Base-by-base conservation (phyloP, 1,140 invertebrate species). In the Hylaeus volcanicus region DNA sequence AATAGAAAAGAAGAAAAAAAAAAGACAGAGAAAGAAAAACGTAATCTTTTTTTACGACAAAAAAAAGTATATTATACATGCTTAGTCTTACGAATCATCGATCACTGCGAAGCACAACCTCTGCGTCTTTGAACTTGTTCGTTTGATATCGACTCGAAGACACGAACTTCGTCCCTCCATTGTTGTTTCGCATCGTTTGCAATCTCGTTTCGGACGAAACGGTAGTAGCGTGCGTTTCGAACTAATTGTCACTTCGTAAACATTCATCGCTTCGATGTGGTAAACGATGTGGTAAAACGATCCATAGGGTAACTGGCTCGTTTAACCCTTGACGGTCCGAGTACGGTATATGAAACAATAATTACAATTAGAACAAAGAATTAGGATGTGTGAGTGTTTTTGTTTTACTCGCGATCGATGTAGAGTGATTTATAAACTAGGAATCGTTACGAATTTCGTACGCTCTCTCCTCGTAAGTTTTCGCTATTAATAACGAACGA, bases 121-220 rank as follows among this genome's bases (percentile, higher is more conserved):
- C 12, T 1, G 37, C 43, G 11, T 39, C 9, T 43, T 55, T 48
- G 61, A 41, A n/a, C 51, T 26, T 41, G 3, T 63, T 71, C 45
- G 68, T 71, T 78, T 53, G 37, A 15, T 37, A 48, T 39, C 11
- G 53, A 55, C 8, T 51, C 41, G 8, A 63, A 60, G 8, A 63
- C 14, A 15, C 51, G 37, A 63, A 39, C 9, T 1, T 56, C 6
- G n/a, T 41, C 5, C 37, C 41, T 37, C 8, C 4, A 11, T n/a
- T 15, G 26, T 51, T 41, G 5, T n/a, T 14, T 41, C 14, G 1
- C 45, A 11, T 55, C 58, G 56, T 43, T 72, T n/a, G 48, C 39
- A 9, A 64, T 63, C 45, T 72, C 55, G 43, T 64, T 70, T 72
- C 55, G 76, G 76, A 79, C 76, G 69, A 79, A 79, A 72, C 48